Evolutionary conservation across 1,140 invertebrate species (phyloP), one percentile per base, ranked within the genome.

Genomic region (Dinoponera quadriceps): DNA sequence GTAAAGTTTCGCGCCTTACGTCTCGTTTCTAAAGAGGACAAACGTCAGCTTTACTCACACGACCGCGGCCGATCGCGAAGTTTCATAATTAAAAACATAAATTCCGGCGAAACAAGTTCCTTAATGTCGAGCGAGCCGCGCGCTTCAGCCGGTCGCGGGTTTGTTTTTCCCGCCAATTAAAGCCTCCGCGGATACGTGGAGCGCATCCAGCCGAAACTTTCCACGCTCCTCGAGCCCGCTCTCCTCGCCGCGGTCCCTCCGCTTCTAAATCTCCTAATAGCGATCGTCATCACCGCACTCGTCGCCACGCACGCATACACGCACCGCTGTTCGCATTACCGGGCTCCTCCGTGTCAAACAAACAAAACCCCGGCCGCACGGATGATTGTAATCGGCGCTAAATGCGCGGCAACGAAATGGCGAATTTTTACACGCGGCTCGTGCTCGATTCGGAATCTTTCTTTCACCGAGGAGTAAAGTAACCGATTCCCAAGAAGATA

Each of bases 251-350:
- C 29, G 29, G 2, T 33, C 18, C 51, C 65, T 16, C 51, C 65
- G 38, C 65, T 80, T 44, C 63, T 71, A 71, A 80, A 80, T 80
- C 75, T 80, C 75, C 75, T 80, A 80, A 80, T 78, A 78, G 75
- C 63, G 33, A 69, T 80, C 75, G 54, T 77, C 74, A 66, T 80
- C 51, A 22, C 33, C 65, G 29, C 49, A 22, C 73, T 75, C 60
- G 73, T 75, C 59, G 27, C 29, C 74, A 66, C 60, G 48, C 38
- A 69, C 49, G 63, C 33, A 57, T 33, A 29, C 73, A 33, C 44
- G 54, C 14, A 20, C 11, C 55, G 49, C n/a, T 29, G 44, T 33
- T 29, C 20, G 20, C 20, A 48, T 71, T 48, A 44, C 22, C 65
- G 33, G 22, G 33, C 25, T 9, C 71, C 51, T 29, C 71, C 25